phyloP scores from a whole-genome alignment of 2,888 invertebrate genomes.

The Pelosia muscerda region DNA sequence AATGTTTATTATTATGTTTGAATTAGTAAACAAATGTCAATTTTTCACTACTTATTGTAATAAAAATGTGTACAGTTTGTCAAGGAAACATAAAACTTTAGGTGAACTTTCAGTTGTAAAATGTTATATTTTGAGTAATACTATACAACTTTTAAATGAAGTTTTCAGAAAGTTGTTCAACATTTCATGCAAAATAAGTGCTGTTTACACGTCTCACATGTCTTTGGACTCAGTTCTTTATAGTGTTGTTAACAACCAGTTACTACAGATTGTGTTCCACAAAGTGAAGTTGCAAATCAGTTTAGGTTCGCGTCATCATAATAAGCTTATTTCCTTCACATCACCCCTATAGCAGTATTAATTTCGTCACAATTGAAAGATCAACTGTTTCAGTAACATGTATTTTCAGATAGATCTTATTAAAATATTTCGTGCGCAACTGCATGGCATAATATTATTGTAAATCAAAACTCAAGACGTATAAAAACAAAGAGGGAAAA shows the following conservation, averaged over 20 bases:
- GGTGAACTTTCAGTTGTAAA: neutral
- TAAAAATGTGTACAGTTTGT: too few relatives aligned
- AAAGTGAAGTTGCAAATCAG: too few relatives aligned
- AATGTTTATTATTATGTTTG: neutral
- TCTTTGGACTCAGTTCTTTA: neutral
- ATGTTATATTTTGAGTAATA: neutral
- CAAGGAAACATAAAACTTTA: too few relatives aligned
- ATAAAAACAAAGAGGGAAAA: constrained; percentile 43
- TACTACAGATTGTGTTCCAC: too few relatives aligned
- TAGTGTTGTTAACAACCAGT: too few relatives aligned
- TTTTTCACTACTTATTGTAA: too few relatives aligned
- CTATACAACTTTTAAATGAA: neutral
- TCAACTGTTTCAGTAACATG: too few relatives aligned
- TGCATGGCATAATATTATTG: neutral
- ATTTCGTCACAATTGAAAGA: too few relatives aligned
- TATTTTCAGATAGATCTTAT: neutral
- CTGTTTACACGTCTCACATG: neutral
- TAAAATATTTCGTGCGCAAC: neutral
- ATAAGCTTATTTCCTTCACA: too few relatives aligned
- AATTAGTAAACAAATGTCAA: neutral
- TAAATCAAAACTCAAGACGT: constrained; percentile 3
- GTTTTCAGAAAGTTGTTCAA: neutral
- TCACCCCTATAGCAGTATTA: too few relatives aligned
- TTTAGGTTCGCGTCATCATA: too few relatives aligned
- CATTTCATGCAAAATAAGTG: too few relatives aligned